These are phyloP conservation scores for Danaus plexippus DNA, from an alignment of 1,140 invertebrate species.

Conservation along the genomic window DNA sequence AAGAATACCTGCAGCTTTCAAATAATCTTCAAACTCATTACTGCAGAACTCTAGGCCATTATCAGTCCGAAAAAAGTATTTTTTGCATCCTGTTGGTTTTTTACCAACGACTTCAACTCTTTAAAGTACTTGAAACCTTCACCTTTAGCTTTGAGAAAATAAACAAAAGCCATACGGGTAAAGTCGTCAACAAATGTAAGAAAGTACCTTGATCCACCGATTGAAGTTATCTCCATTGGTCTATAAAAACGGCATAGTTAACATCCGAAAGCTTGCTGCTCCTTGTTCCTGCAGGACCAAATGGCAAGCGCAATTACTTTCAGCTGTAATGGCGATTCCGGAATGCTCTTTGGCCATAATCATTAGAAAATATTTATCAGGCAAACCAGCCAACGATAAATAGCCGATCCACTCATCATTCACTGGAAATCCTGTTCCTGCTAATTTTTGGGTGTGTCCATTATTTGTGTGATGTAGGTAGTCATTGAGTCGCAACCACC, in stretches of 20 bases:
- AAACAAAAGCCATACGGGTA: slow-evolving; percentile 18
- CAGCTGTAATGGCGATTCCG: not conserved
- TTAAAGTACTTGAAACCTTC: slow-evolving; percentile 19
- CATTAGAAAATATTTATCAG: not conserved
- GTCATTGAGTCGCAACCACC: not conserved
- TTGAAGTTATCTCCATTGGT: slow-evolving; percentile 24
- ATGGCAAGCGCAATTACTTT: slow-evolving; percentile 8
- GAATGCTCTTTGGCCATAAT: slow-evolving; percentile 3
- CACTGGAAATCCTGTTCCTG: not conserved
- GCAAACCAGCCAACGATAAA: slow-evolving; percentile 5
- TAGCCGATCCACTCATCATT: slow-evolving; percentile 2
- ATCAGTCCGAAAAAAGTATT: slow-evolving; percentile 18
- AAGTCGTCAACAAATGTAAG: slow-evolving; percentile 23
- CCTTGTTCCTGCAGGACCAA: no score
- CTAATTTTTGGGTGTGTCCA: slow-evolving; percentile 8
- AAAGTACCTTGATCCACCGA: slow-evolving; percentile 19
- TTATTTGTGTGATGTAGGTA: slow-evolving; percentile 6
- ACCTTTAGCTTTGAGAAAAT: slow-evolving; percentile 27
- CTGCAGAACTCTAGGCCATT: slow-evolving; percentile 22
- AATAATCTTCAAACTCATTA: slow-evolving; percentile 15
- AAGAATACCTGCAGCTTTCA: slow-evolving; percentile 15
- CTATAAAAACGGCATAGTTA: slow-evolving; percentile 26
- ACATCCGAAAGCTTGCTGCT: not conserved
- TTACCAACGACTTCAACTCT: slow-evolving; percentile 16
- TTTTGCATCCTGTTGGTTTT: slow-evolving; percentile 19